Percentiles rank a stretch among this genome's conserved stretches.
Conservation (phyloP, 2,113 vertebrate species). For the Mellivora capensis region DNA sequence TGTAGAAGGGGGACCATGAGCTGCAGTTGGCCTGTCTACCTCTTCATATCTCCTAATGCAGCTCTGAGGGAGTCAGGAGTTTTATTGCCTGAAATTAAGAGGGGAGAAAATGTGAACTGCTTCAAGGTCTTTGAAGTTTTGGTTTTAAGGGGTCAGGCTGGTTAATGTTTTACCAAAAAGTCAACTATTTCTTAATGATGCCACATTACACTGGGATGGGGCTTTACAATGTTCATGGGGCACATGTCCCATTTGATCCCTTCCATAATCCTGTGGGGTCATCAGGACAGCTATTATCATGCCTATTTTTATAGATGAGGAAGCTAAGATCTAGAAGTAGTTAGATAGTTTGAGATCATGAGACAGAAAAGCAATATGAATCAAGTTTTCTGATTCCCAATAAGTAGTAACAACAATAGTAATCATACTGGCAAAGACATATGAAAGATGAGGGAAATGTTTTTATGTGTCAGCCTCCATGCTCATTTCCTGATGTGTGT, state of each 20-base stretch:
- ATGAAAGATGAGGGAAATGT: not conserved
- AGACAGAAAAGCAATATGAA: not conserved
- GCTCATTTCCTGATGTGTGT: not conserved
- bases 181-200: not conserved
- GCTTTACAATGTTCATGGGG: constrained; percentile 5
- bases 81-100: constrained; percentile 50
- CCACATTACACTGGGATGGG: not conserved
- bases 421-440: not conserved
- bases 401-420: not conserved
- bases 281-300: not conserved
- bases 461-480: not conserved
- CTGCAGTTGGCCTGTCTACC: not conserved
- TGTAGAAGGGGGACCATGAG: not conserved
- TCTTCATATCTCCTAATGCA: not conserved
- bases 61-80: constrained; percentile 21
- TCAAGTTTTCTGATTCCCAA: not conserved
- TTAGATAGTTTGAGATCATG: not conserved
- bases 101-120: constrained; percentile 7
- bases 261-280: not conserved
- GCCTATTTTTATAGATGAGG: not conserved
- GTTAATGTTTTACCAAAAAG: constrained; percentile 23
- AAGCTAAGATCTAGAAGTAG: not conserved
- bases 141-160: not conserved
- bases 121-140: constrained; percentile 41
- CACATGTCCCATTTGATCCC: not conserved